Conservation (phyloP, 2,797 vertebrate species). For the Vipera latastei region DNA sequence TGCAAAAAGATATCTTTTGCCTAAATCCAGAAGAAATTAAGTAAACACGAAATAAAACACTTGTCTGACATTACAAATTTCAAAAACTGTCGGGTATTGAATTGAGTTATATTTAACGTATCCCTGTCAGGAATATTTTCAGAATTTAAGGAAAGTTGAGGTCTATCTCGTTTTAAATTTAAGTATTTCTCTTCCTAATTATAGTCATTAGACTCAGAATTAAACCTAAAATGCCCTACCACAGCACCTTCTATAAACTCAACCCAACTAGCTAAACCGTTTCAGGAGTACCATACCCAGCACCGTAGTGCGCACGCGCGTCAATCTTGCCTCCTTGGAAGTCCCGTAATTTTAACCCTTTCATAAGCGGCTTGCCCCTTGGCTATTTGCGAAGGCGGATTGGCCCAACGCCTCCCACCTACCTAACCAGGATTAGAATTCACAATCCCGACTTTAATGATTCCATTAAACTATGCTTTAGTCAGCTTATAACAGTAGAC, state of each 20-base stretch:
- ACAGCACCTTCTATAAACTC: not conserved
- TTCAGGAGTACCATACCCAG: not conserved
- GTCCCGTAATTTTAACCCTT: not conserved
- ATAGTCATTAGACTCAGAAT: fast-evolving
- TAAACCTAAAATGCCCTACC: not conserved
- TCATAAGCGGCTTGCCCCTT: not conserved
- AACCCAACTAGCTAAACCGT: not conserved
- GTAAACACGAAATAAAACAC: not conserved
- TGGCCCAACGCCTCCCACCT: not conserved
- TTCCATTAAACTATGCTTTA: not conserved
- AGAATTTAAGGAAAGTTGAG: not conserved
- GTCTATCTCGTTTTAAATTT: not conserved
- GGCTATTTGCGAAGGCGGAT: fast-evolving
- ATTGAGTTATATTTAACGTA: not conserved
- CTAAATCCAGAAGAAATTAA: not conserved
- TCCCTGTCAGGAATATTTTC: not conserved
- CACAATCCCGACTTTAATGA: not conserved
- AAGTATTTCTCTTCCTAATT: not conserved
- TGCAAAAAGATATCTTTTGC: not conserved
- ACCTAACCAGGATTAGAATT: not conserved
- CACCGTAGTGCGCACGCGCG: not conserved
- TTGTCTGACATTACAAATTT: not conserved
- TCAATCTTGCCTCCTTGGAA: not conserved
- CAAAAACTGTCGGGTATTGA: not conserved
- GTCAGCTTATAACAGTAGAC: not conserved